These are phyloP conservation scores for Polydrusus cervinus DNA, from an alignment of 2,888 invertebrate genomes.

Conservation along the genomic window DNA sequence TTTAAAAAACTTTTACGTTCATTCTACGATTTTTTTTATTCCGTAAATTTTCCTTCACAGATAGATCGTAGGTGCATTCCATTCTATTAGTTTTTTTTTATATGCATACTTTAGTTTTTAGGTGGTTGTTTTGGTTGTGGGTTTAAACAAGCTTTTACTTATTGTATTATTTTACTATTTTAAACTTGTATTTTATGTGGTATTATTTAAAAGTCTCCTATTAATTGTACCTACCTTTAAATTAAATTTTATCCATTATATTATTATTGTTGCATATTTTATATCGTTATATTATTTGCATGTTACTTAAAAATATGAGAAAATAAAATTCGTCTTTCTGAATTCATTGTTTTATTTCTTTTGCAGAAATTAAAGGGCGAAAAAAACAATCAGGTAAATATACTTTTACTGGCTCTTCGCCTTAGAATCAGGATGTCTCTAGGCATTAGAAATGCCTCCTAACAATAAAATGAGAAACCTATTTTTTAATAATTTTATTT, in stretches of 20 bases:
- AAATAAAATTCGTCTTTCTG: slow-evolving; percentile 35
- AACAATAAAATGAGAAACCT: no score
- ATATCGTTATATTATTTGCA: slow-evolving; percentile 38
- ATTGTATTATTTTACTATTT: slow-evolving; percentile 2
- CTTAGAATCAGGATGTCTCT: no score
- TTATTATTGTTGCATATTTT: slow-evolving; percentile 17
- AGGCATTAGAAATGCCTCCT: no score
- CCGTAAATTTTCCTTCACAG: no score
- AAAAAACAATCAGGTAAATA: slow-evolving; percentile 81
- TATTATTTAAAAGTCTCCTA: neutral
- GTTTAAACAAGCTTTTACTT: neutral
- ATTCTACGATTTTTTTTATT: no score
- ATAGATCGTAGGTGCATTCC: no score
- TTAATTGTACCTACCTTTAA: slow-evolving; percentile 5
- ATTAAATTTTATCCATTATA: neutral
- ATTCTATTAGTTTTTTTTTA: no score
- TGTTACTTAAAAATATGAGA: neutral
- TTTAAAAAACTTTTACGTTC: no score
- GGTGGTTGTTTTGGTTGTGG: slow-evolving; percentile 3
- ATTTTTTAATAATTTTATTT: no score
- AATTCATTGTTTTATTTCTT: slow-evolving; percentile 56
- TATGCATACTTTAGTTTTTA: neutral
- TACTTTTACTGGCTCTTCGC: no score
- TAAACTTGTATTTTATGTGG: neutral
- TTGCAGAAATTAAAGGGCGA: slow-evolving; percentile 83